Conservation (phyloP, 2,888 invertebrate species). For the Pristionchus arcanus region DNA sequence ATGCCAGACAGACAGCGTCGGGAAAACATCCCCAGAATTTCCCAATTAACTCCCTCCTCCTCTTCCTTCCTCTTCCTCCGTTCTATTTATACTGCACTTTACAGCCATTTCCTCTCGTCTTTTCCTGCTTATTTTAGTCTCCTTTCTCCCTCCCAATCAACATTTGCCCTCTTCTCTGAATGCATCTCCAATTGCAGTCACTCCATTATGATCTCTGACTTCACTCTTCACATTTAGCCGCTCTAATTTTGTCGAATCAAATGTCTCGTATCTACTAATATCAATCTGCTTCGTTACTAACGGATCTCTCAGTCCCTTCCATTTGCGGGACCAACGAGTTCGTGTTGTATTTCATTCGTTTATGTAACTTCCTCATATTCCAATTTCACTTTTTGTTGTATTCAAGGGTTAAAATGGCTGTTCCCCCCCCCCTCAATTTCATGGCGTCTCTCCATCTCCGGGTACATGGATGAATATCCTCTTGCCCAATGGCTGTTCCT, state of each 20-base stretch:
- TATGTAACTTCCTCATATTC: not conserved
- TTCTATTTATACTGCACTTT: constrained; percentile 36
- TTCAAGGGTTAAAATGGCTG: too few species aligned
- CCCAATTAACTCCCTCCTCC: not conserved
- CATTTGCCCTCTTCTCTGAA: constrained; percentile 5
- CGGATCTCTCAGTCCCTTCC: not conserved
- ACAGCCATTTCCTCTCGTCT: constrained; percentile 6
- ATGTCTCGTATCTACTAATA: not conserved
- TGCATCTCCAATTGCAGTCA: not conserved
- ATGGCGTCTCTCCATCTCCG: not conserved
- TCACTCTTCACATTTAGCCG: not conserved
- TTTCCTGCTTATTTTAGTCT: constrained; percentile 38
- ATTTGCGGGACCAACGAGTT: not conserved
- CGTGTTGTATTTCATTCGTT: not conserved
- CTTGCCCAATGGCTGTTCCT: too few species aligned
- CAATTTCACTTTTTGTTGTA: too few species aligned
- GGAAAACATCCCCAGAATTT: constrained; percentile 8
- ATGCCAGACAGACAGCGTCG: not conserved
- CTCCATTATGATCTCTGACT: not conserved
- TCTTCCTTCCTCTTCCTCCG: not conserved
- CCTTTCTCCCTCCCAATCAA: constrained; percentile 39
- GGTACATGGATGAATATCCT: too few species aligned
- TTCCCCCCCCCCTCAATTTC: too few species aligned
- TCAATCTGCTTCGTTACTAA: not conserved
- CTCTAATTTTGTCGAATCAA: not conserved